Evolutionary conservation across 2,113 vertebrate genomes (phyloP), one percentile per base, ranked within the genome.

Genomic region (Carassius carassius): DNA sequence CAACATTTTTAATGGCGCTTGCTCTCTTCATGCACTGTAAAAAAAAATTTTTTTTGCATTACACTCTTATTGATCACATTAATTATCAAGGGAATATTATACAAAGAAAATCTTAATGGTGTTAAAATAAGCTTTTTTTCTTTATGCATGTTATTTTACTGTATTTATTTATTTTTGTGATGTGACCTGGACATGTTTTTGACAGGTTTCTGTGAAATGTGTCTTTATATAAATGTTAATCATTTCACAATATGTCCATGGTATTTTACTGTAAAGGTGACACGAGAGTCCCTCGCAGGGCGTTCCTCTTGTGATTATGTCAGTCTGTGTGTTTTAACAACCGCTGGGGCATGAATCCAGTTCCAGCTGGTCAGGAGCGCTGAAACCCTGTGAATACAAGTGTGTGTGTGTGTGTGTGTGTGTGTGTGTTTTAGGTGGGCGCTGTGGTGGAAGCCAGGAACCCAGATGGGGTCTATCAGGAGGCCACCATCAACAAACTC

Each of bases 401-500:
- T 82, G 74, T 21, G 3, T 77, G 77, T 78, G 21, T 32, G 72
- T 51, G 41, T 41, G 41, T 41, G 35, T 37, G 35, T 37, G 35
- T 37, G 35, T 37, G 35, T 37, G 19, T 16, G 3, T 78, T 81
- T 78, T 92, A 99, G 98, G 97, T 99, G 41, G 98, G 97, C 89
- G 96, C 96, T 87, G 92, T 98, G 89, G 98, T 99, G 35, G 97
- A 99, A 93, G 97, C 97, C 88, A 99, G 96, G 93, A 99, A 95
- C 91, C 96, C 95, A 41, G 97, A 98, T 90, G 98, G 98, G 90
- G 94, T 95, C 47, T 98, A 97, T 92, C 97, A 98, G 87, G 97
- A 98, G 91, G 98, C 97, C 88, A 95, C 96, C 88, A 99, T 98
- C 92, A 99, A 97, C 93, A 99, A 99, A 91, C 93, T 99, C 92